Evolutionary conservation across 2,888 invertebrate genomes (phyloP).

Genomic region (Drosophila austrosaltans): DNA sequence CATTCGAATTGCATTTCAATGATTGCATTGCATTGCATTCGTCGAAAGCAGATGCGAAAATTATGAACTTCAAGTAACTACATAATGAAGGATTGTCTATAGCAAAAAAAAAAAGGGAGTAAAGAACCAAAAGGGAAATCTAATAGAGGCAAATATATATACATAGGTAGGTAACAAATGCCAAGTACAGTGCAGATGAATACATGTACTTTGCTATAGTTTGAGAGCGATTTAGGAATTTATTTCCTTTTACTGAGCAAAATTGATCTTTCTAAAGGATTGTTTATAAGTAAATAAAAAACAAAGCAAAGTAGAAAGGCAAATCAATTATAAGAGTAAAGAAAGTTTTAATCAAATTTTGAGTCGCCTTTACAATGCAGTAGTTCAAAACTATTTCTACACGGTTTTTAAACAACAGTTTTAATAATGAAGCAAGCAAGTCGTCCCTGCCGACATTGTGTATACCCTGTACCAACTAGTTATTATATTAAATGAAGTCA

Average conservation of each 20-base stretch:
- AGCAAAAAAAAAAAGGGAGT: not conserved
- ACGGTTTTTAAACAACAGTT: too few species aligned
- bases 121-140: slow-evolving; percentile 3
- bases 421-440: too few species aligned
- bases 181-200: not conserved
- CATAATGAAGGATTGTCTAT: slow-evolving; percentile 46
- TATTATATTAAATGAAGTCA: too few species aligned
- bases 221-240: not conserved
- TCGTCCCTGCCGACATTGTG: too few species aligned
- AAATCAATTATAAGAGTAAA: too few species aligned
- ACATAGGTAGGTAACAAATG: not conserved
- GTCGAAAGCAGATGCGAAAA: slow-evolving; percentile 38
- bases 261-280: too few species aligned
- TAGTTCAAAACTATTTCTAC: too few species aligned
- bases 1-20: slow-evolving; percentile 79
- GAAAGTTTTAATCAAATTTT: too few species aligned
- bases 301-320: too few species aligned
- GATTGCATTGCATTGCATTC: slow-evolving; percentile 70
- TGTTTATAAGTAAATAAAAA: too few species aligned
- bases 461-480: too few species aligned
- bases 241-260: not conserved
- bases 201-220: not conserved
- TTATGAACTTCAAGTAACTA: slow-evolving; percentile 36
- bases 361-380: too few species aligned
- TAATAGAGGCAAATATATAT: not conserved